phyloP scores from a whole-genome alignment of 2,797 vertebrate genomes.

The Sebastes paucispinis region DNA sequence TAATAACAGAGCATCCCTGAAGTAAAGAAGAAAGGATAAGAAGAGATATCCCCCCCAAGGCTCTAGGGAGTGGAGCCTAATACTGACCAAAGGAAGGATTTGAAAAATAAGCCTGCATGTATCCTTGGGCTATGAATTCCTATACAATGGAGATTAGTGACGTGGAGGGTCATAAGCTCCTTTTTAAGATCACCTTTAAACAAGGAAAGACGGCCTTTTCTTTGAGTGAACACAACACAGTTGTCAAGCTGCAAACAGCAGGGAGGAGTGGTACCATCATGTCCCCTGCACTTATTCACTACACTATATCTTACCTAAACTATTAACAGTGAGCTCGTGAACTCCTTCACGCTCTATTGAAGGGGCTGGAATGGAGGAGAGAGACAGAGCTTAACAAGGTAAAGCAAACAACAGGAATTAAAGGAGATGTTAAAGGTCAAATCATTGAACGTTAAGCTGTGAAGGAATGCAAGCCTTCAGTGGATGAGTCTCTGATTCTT shows the following conservation, averaged over 20 bases:
- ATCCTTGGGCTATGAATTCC: slow-evolving; percentile 78
- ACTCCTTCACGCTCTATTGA: slow-evolving; percentile 60
- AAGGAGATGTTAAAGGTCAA: slow-evolving; percentile 74
- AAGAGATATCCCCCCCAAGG: slow-evolving; percentile 61
- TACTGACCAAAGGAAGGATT: slow-evolving; percentile 75
- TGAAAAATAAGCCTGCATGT: slow-evolving; percentile 73
- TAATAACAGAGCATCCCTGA: slow-evolving; percentile 60
- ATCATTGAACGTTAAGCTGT: slow-evolving; percentile 75
- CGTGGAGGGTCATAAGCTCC: slow-evolving; percentile 56
- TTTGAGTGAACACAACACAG: slow-evolving; percentile 42
- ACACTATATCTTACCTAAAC: slow-evolving; percentile 13
- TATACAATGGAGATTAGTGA: slow-evolving; percentile 72
- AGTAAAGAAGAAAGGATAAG: slow-evolving; percentile 51
- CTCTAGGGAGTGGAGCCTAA: slow-evolving; percentile 63
- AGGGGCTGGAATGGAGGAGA: slow-evolving; percentile 46
- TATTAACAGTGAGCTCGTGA: slow-evolving; percentile 52
- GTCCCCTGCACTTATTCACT: slow-evolving; percentile 12
- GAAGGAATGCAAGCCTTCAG: slow-evolving; percentile 63
- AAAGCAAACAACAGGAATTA: slow-evolving; percentile 72
- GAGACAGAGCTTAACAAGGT: slow-evolving; percentile 66
- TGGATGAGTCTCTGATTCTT: slow-evolving; percentile 26
- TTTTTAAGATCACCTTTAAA: slow-evolving; percentile 70
- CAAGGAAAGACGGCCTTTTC: slow-evolving; percentile 33
- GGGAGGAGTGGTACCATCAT: slow-evolving; percentile 1
- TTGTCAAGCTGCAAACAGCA: slow-evolving; percentile 43